Conservation (phyloP, 2,888 invertebrate species). For the Leptinotarsa rubiginosa region DNA sequence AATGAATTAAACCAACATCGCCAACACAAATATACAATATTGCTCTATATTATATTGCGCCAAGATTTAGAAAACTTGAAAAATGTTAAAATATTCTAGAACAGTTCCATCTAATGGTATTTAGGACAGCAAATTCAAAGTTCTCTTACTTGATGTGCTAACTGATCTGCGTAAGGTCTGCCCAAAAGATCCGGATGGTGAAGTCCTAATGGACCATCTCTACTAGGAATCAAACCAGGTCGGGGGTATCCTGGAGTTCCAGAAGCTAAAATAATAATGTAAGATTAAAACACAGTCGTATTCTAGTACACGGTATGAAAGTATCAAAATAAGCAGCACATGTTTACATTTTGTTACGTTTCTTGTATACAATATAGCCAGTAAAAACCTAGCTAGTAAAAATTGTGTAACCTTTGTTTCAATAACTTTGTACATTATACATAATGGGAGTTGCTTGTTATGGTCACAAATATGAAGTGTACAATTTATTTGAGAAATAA, state of each 20-base stretch:
- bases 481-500: no score
- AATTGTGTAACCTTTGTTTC: no score
- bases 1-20: slow-evolving; percentile 1
- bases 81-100: neutral
- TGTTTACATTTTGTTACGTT: no score
- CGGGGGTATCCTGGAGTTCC: slow-evolving; percentile 72
- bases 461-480: no score
- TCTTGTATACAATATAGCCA: no score
- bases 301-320: no score
- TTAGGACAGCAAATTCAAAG: neutral
- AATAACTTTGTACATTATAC: no score
- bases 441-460: no score
- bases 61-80: neutral
- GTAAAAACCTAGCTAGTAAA: no score
- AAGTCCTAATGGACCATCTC: slow-evolving; percentile 74
- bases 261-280: slow-evolving; percentile 61
- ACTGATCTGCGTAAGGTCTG: slow-evolving; percentile 84
- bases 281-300: slow-evolving; percentile 2
- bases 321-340: no score
- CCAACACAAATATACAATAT: neutral
- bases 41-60: neutral
- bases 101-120: neutral
- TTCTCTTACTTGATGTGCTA: slow-evolving; percentile 75
- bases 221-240: slow-evolving; percentile 72
- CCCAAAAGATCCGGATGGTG: slow-evolving; percentile 84